phyloP scores from a whole-genome alignment of 2,113 vertebrate species.

The Rana temporaria region DNA sequence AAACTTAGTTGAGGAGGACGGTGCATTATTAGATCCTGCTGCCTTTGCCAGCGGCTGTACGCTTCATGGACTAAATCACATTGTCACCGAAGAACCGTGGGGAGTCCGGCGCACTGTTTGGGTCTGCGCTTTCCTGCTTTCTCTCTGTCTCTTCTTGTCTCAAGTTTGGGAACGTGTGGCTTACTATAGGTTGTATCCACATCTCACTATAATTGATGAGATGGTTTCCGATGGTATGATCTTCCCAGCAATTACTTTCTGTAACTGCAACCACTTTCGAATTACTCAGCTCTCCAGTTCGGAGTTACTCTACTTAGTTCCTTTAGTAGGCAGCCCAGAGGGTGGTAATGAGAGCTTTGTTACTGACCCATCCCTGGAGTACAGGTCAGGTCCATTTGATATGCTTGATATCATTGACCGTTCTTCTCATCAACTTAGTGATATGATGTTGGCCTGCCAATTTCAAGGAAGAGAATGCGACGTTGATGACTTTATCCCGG shows the following conservation, averaged over 20 bases:
- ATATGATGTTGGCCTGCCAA: slow-evolving; percentile 91
- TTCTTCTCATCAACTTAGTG: slow-evolving; percentile 88
- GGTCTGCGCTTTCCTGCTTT: slow-evolving; percentile 83
- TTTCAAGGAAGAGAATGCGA: slow-evolving; percentile 85
- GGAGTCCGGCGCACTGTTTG: slow-evolving; percentile 83
- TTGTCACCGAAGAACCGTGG: slow-evolving; percentile 85
- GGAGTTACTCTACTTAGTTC: slow-evolving; percentile 88
- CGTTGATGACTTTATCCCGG: slow-evolving; percentile 85
- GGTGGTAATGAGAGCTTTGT: slow-evolving; percentile 84
- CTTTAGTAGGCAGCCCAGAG: slow-evolving; percentile 84
- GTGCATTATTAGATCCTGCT: slow-evolving; percentile 70
- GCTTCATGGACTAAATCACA: slow-evolving; percentile 88
- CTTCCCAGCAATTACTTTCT: slow-evolving; percentile 91
- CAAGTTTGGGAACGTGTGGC: slow-evolving; percentile 88
- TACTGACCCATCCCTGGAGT: slow-evolving; percentile 68
- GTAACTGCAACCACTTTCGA: slow-evolving; percentile 88
- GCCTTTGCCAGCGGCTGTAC: slow-evolving; percentile 86
- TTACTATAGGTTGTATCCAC: slow-evolving; percentile 86
- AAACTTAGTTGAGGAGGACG: slow-evolving; percentile 22
- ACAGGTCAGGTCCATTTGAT: slow-evolving; percentile 73
- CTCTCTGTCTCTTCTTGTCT: slow-evolving; percentile 84
- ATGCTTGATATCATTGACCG: slow-evolving; percentile 87
- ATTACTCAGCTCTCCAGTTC: slow-evolving; percentile 87
- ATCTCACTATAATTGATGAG: slow-evolving; percentile 88
- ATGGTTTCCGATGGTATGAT: slow-evolving; percentile 75